phyloP scores from a whole-genome alignment of 2,113 vertebrate genomes.

The Labrus mixtus region DNA sequence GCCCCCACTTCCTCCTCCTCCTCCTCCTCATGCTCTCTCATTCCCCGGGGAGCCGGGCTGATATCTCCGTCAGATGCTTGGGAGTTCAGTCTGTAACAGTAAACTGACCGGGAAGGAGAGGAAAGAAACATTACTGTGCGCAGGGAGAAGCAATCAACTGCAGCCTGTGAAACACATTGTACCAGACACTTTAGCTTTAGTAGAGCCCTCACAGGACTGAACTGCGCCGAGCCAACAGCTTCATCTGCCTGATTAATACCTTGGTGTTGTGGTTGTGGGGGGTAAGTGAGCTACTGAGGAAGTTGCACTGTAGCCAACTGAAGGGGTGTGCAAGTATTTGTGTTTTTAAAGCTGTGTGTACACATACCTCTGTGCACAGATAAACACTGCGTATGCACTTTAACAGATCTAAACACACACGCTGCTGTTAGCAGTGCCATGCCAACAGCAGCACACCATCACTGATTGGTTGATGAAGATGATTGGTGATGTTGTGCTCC shows the following conservation, averaged over 20 bases:
- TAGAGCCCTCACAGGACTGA: slow-evolving; percentile 25
- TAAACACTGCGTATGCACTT: slow-evolving; percentile 46
- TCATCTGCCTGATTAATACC: slow-evolving; percentile 44
- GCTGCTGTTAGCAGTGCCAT: slow-evolving; percentile 19
- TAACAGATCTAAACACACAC: slow-evolving; percentile 12
- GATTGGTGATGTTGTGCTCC: slow-evolving; percentile 69
- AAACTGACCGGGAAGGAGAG: slow-evolving; percentile 68
- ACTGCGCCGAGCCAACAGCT: slow-evolving; percentile 20
- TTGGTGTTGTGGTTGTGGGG: slow-evolving; percentile 29
- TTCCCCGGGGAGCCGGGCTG: slow-evolving; percentile 59
- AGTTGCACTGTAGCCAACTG: slow-evolving; percentile 29
- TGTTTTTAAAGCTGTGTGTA: slow-evolving; percentile 58
- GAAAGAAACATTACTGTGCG: slow-evolving; percentile 57
- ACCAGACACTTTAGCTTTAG: slow-evolving; percentile 16
- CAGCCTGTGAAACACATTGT: slow-evolving; percentile 70
- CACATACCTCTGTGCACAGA: slow-evolving; percentile 35
- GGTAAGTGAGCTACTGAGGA: slow-evolving; percentile 37
- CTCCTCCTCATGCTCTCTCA: slow-evolving; percentile 35
- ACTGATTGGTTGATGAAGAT: slow-evolving; percentile 57
- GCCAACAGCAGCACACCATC: slow-evolving; percentile 44
- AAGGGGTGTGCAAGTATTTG: slow-evolving; percentile 38
- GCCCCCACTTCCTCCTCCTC: slow-evolving; percentile 39
- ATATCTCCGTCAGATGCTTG: slow-evolving; percentile 79
- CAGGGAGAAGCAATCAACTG: slow-evolving; percentile 51
- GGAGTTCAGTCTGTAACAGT: slow-evolving; percentile 68